A percentile compares a stretch with the other conserved stretches of the same genome.
Conservation (phyloP, 2,797 vertebrate species). For the Petrocephalus sullivani region DNA sequence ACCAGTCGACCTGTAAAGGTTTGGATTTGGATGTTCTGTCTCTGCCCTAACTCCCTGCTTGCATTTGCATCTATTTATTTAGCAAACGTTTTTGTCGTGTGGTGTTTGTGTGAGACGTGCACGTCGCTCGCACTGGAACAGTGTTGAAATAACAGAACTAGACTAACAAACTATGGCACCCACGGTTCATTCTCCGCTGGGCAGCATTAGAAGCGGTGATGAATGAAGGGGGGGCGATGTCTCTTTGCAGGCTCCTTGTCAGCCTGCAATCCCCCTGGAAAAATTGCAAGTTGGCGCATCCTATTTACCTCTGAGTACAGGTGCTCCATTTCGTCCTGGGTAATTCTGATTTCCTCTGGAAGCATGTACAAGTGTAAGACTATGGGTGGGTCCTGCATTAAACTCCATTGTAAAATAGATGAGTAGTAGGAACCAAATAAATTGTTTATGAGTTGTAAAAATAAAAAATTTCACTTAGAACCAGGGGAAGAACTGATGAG, state of each 20-base stretch:
- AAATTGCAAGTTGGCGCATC: not conserved
- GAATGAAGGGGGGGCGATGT: not conserved
- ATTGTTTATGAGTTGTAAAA: not conserved
- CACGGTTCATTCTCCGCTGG: not conserved
- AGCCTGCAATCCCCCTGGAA: not conserved
- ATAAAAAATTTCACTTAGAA: not conserved
- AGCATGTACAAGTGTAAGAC: constrained; percentile 26
- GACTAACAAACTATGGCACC: not conserved
- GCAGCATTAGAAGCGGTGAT: not conserved
- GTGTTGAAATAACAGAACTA: not conserved
- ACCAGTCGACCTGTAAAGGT: not conserved
- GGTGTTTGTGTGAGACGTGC: not conserved
- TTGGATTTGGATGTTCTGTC: not conserved
- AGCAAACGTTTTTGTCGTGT: not conserved
- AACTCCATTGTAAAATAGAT: constrained; percentile 23
- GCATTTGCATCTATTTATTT: not conserved
- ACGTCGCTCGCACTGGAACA: not conserved
- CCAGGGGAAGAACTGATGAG: not conserved
- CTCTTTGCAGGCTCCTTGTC: not conserved
- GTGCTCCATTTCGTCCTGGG: constrained; percentile 30
- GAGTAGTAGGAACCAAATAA: not conserved
- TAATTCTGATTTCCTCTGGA: constrained; percentile 37
- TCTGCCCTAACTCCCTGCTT: not conserved
- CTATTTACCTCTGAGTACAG: not conserved
- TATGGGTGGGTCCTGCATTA: constrained; percentile 37